phyloP scores from a whole-genome alignment of 2,888 invertebrate species.

The Tipula helvola region DNA sequence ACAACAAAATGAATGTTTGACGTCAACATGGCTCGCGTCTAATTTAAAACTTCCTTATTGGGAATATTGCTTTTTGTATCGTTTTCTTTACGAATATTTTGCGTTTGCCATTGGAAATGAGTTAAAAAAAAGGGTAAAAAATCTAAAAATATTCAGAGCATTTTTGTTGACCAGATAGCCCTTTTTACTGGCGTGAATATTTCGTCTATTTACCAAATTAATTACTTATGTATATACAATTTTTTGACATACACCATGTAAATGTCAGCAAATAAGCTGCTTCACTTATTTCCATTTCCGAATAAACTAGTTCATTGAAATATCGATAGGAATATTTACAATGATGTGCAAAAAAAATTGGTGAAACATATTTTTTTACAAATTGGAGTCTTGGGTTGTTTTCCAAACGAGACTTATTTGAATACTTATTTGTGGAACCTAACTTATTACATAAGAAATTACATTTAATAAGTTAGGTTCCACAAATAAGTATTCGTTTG shows the following conservation, averaged over 20 bases:
- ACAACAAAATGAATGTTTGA: neutral
- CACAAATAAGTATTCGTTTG: too few relatives aligned
- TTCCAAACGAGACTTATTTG: too few relatives aligned
- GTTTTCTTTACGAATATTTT: neutral
- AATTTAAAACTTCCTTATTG: neutral
- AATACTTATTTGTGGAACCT: too few relatives aligned
- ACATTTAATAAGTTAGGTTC: too few relatives aligned
- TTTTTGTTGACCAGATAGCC: neutral
- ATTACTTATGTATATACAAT: neutral
- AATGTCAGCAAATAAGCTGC: neutral
- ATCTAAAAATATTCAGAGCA: neutral
- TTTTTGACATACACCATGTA: neutral
- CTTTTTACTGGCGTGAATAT: neutral
- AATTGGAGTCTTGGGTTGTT: too few relatives aligned
- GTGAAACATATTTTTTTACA: too few relatives aligned
- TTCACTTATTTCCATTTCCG: neutral
- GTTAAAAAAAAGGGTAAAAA: neutral
- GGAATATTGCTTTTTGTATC: neutral
- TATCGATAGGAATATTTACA: neutral
- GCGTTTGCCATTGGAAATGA: neutral
- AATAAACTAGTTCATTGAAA: neutral
- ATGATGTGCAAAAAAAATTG: too few relatives aligned
- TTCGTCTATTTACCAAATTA: neutral
- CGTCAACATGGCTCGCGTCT: neutral
- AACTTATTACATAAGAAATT: too few relatives aligned